Evolutionary conservation across 2,888 invertebrate genomes (phyloP), one percentile per base, ranked within the genome.

Genomic region (Caenorhabditis sp.): DNA sequence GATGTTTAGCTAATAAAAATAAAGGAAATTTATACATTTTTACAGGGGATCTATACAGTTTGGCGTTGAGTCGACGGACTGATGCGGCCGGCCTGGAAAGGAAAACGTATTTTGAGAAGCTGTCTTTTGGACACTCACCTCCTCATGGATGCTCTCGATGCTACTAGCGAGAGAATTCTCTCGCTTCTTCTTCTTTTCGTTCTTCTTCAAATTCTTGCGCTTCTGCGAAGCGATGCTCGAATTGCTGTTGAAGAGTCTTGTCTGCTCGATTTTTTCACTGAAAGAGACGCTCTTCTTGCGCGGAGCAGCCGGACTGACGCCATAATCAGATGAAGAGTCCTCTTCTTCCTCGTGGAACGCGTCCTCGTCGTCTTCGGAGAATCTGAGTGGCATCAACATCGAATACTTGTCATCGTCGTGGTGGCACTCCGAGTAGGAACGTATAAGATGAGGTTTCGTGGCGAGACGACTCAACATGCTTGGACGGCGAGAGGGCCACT

Each of bases 141-240:
- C 76, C 35, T 76, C 76, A 15, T 68, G 51, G 24, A 76, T 67
- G 55, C 76, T 76, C 28, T 76, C 76, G 24, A 76, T 76, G 20
- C 56, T 56, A 22, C 58, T 51, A 9, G 70, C 61, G 13, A 70
- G 40, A 13, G 70, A 79, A 15, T 61, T 58, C 62, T 74, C 80
- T 20, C 76, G 55, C 76, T 79, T 84, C 81, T 80, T 83, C 79
- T 79, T 78, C 62, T 80, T 77, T 32, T 72, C 80, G 61, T 69
- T 80, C 53, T 79, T 83, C 44, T 72, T 83, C 70, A 62, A 26
- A 40, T 78, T 69, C 28, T 80, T 83, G 11, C 68, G 61, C 40
- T 69, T 79, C 35, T 76, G 74, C n/a, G 64, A 58, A 20, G 56
- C 58, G 15, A 82, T 84, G 58, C 70, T 76, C 35, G 70, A 47